Percentiles rank a stretch among this genome's conserved stretches.
phyloP scores from a whole-genome alignment of 2,797 vertebrate genomes.

The Naso thynnoides region DNA sequence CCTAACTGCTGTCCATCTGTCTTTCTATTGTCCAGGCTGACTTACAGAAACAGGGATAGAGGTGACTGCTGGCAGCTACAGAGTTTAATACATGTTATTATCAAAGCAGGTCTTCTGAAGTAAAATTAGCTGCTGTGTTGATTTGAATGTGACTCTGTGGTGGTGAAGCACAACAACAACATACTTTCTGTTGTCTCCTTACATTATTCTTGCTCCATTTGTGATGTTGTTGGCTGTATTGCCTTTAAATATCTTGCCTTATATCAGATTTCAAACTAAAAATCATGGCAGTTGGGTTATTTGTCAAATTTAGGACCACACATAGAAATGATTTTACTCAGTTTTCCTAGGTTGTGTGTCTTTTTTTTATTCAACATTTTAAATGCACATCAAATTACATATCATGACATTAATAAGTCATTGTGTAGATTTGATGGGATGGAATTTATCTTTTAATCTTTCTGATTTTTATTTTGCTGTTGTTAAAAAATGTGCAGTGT shows the following conservation, averaged over 20 bases:
- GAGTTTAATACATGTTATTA: slow-evolving; percentile 27
- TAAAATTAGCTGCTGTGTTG: not conserved
- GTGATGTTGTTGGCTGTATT: too few species aligned
- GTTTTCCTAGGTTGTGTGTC: too few species aligned
- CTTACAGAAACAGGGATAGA: slow-evolving; percentile 31
- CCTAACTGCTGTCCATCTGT: slow-evolving; percentile 75
- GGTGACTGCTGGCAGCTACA: slow-evolving; percentile 16
- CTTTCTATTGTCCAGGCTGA: slow-evolving; percentile 61
- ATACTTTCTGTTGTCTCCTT: not conserved
- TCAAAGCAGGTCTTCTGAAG: slow-evolving; percentile 6
- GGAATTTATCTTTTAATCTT: too few species aligned
- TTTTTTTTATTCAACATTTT: not conserved
- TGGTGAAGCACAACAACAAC: too few species aligned
- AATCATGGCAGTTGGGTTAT: not conserved
- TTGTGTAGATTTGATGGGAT: not conserved
- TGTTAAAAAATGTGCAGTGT: too few species aligned
- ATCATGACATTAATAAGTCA: not conserved
- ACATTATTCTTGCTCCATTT: not conserved
- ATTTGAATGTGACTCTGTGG: too few species aligned
- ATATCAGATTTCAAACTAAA: not conserved
- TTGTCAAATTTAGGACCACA: not conserved
- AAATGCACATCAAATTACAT: not conserved
- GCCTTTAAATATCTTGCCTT: not conserved
- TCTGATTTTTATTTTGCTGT: too few species aligned
- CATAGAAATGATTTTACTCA: too few species aligned